Evolutionary conservation across 2,797 vertebrate species (phyloP), one percentile per base, ranked within the genome.

Genomic region (Emydoidea blandingii): DNA sequence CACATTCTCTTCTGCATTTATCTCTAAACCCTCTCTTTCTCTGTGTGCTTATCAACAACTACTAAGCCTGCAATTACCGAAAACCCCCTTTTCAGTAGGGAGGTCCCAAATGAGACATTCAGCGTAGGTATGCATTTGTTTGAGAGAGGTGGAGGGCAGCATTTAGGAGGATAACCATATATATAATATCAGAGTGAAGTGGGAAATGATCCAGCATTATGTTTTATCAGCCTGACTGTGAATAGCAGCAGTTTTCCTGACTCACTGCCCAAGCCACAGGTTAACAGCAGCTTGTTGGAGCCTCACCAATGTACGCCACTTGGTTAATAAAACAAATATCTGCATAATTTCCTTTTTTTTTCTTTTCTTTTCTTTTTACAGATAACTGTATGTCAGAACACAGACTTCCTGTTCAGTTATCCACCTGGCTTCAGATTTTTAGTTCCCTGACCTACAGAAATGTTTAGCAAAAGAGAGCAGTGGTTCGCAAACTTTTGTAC

Each of bases 111-210:
- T 0, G 82, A 27, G 50, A 93, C 76, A 18, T 44, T 84, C 2
- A 53, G 31, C 62, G 74, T 52, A 47, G 41, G n/a, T 87, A 68
- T 37, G 1, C 27, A 2, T 81, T 57, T 92, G 6, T 44, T 57
- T 82, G 72, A 47, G 47, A 29, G 57, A 84, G 31, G 44, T 47
- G 15, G 23, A 62, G 53, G 79, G 68, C 83, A 90, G 15, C 23
- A 74, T 12, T 65, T 27, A 53, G n/a, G 7, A 27, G 74, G 5
- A 44, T 16, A 31, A 5, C 74, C 0, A 0, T n/a, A 29, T 3
- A 29, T 3, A 6, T 25, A 9, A n/a, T 50, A 11, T 59, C 15
- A 59, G 8, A 37, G 12, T 31, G 12, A 27, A 62, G 0, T 85
- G 49, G 52, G 56, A 81, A 94, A 54, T 16, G 52, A 86, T 62